These are phyloP conservation scores for Lepidocolaptes lacrymiger DNA, from an alignment of 2,797 vertebrate genomes.

Conservation along the genomic window DNA sequence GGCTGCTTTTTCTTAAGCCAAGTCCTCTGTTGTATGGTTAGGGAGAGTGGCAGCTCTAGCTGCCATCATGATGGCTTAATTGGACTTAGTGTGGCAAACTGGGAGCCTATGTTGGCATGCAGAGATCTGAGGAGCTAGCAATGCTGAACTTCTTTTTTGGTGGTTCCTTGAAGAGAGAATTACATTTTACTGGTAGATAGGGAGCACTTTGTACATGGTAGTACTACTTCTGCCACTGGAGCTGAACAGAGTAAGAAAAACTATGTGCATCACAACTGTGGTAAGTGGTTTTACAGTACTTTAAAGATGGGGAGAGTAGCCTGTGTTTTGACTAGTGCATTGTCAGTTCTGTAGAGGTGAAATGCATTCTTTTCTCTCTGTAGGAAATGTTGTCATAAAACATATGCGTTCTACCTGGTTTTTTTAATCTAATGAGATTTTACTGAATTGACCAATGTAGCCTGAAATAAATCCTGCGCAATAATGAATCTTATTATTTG, in stretches of 20 bases:
- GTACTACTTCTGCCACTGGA: not conserved
- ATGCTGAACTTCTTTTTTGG: not conserved
- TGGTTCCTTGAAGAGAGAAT: not conserved
- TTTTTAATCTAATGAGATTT: not conserved
- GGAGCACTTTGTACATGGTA: not conserved
- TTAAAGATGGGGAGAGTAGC: not conserved
- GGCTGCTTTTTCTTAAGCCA: not conserved
- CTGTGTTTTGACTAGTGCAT: not conserved
- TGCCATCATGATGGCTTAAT: not conserved
- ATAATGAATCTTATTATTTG: not conserved
- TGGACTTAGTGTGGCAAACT: not conserved
- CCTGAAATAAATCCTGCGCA: not conserved
- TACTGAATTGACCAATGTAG: not conserved
- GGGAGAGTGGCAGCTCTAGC: not conserved
- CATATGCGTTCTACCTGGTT: accelerated
- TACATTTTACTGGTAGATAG: not conserved
- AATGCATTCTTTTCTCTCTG: not conserved
- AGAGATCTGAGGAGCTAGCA: not conserved
- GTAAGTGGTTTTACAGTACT: not conserved
- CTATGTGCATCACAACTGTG: not conserved
- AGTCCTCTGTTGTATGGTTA: accelerated
- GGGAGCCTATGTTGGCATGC: not conserved
- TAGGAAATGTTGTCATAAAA: not conserved
- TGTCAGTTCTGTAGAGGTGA: not conserved
- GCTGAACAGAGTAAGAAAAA: not conserved